Conservation (phyloP, 92 coral and sea anemone species). For the Porites evermanni region DNA sequence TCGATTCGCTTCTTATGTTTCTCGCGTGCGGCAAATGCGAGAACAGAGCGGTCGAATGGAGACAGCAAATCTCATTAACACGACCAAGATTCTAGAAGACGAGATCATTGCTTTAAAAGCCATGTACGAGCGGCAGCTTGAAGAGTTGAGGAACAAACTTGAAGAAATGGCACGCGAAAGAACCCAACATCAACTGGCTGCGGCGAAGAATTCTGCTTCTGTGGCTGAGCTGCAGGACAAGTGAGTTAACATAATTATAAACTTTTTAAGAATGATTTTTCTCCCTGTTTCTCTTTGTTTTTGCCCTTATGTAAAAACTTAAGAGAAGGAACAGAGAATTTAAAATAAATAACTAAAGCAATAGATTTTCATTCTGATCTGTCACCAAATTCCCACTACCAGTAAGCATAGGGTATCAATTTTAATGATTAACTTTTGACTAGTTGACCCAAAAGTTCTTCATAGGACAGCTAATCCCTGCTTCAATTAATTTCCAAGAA, state of each 20-base stretch:
- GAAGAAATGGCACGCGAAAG: constrained; percentile 91
- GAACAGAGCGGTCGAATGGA: constrained; percentile 96
- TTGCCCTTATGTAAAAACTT: background rate
- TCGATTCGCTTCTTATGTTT: constrained; percentile 92
- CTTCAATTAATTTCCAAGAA: too few species aligned
- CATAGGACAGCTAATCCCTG: too few species aligned
- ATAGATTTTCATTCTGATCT: background rate
- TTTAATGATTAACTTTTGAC: too few species aligned
- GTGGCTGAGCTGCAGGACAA: constrained; percentile 93
- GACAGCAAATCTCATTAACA: constrained; percentile 84
- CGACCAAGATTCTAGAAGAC: constrained; percentile 93
- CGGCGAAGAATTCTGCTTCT: constrained; percentile 90
- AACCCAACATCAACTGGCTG: constrained; percentile 90
- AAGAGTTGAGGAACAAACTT: constrained; percentile 84
- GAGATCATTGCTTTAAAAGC: constrained; percentile 87
- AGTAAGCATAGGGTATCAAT: too few species aligned
- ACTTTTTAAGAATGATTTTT: background rate
- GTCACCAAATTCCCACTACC: background rate
- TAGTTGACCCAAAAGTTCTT: too few species aligned
- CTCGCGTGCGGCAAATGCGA: constrained; percentile 98
- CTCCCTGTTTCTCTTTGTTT: too few species aligned
- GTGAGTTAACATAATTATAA: constrained; percentile 49
- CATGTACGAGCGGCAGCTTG: constrained; percentile 93
- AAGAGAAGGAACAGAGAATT: too few species aligned
- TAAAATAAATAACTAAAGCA: too few species aligned